phyloP scores from a whole-genome alignment of 2,113 vertebrate genomes.

The Scortum barcoo region DNA sequence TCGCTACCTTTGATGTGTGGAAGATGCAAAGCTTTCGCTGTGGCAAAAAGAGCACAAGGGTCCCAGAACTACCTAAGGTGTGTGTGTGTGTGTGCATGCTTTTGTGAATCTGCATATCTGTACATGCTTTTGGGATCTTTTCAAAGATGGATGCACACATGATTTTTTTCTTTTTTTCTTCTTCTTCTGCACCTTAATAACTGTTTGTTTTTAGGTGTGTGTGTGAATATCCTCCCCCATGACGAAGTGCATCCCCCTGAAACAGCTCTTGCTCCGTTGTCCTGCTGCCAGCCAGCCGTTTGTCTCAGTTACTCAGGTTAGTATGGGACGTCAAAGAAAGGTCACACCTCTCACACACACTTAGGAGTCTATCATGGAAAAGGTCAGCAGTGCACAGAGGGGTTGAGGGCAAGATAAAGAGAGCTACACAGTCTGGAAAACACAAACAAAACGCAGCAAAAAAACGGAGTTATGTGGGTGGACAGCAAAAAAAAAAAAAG shows the following conservation, averaged over 20 bases:
- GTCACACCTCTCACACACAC: conserved; percentile 54
- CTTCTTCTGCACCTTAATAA: no score
- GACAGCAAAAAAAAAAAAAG: background rate
- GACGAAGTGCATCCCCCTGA: background rate
- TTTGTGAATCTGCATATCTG: background rate
- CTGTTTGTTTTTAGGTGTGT: background rate
- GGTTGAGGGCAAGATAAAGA: background rate
- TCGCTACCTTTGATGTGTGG: conserved; percentile 60
- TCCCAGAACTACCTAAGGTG: conserved; percentile 33
- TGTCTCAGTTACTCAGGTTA: conserved; percentile 36
- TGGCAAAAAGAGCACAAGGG: conserved; percentile 27
- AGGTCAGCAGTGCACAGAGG: conserved; percentile 30
- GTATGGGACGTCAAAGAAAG: conserved; percentile 53
- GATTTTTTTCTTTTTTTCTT: no score
- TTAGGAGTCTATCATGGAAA: conserved; percentile 37
- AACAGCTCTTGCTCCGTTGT: background rate
- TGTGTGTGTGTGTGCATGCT: conserved; percentile 16
- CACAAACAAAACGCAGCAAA: background rate
- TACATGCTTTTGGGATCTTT: background rate
- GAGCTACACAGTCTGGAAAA: background rate
- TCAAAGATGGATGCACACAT: background rate
- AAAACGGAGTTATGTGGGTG: conserved; percentile 5
- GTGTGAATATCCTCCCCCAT: background rate
- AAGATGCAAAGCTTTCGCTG: conserved; percentile 24
- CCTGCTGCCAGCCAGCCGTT: conserved; percentile 29